phyloP scores from a whole-genome alignment of 2,888 invertebrate species.

The Tillus elongatus region DNA sequence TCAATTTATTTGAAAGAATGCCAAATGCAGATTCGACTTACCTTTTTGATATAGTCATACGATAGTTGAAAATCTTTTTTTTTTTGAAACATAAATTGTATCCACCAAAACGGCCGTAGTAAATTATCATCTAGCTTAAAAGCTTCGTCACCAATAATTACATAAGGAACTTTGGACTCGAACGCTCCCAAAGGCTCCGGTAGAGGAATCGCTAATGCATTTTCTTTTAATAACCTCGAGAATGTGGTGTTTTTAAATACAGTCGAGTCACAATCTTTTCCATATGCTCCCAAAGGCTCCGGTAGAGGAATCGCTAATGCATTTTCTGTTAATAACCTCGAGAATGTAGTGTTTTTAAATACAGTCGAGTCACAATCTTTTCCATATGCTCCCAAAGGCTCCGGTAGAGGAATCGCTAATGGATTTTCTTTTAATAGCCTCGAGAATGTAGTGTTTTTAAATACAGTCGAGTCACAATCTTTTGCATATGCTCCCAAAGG shows the following conservation, averaged over 20 bases:
- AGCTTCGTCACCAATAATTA: constrained; percentile 3
- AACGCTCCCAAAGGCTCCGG: constrained; percentile 4
- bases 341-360: no score
- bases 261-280: constrained; percentile 6
- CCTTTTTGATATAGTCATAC: not conserved
- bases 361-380: no score
- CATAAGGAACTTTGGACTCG: not conserved
- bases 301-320: no score
- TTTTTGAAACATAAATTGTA: not conserved
- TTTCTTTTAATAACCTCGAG: constrained; percentile 3
- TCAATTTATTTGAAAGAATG: constrained; percentile 1
- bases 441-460: no score
- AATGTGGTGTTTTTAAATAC: constrained; percentile 3
- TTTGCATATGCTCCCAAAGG: no score
- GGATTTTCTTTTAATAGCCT: no score
- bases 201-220: not conserved
- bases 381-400: no score
- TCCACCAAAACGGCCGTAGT: not conserved
- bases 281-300: constrained; percentile 2
- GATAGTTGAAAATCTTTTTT: constrained; percentile 1
- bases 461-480: no score
- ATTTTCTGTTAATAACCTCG: no score
- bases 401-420: no score
- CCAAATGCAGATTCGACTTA: constrained; percentile 1
- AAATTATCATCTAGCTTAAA: constrained; percentile 1